Evolutionary conservation across 1,140 invertebrate species (phyloP).

Genomic region (Ceratina japonica): DNA sequence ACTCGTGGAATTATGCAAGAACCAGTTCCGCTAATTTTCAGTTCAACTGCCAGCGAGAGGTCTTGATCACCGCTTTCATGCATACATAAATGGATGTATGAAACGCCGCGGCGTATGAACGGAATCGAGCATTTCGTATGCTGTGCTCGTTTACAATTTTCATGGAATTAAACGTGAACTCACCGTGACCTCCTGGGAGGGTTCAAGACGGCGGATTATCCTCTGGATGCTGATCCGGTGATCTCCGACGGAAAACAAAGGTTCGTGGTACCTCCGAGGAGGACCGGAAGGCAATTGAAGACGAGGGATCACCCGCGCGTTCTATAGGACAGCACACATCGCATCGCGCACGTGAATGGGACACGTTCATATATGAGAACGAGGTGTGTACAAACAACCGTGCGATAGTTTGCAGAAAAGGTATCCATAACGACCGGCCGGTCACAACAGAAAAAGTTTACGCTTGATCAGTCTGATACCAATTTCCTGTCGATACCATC

Average conservation of each 20-base stretch:
- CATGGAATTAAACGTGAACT: not conserved
- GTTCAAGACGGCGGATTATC: not conserved
- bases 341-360: conserved; percentile 21
- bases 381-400: conserved; percentile 43
- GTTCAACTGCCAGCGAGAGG: too few species aligned
- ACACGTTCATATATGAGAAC: conserved; percentile 36
- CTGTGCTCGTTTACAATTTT: not conserved
- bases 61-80: too few species aligned
- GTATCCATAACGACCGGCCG: conserved; percentile 69
- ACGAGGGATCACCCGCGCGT: conserved; percentile 31
- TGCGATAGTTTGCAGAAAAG: conserved; percentile 40
- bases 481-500: conserved; percentile 36
- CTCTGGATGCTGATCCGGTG: not conserved
- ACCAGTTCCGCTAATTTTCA: too few species aligned
- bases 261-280: conserved; percentile 34
- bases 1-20: not conserved
- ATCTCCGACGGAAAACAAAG: not conserved
- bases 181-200: not conserved
- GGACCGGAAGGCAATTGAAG: conserved; percentile 64
- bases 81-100: too few species aligned
- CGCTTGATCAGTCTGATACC: conserved; percentile 58
- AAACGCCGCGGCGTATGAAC: too few species aligned
- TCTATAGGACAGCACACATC: conserved; percentile 41
- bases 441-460: conserved; percentile 63
- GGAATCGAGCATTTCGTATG: too few species aligned